Conservation (phyloP, 2,113 vertebrate genomes). For the Reinhardtius hippoglossoides region DNA sequence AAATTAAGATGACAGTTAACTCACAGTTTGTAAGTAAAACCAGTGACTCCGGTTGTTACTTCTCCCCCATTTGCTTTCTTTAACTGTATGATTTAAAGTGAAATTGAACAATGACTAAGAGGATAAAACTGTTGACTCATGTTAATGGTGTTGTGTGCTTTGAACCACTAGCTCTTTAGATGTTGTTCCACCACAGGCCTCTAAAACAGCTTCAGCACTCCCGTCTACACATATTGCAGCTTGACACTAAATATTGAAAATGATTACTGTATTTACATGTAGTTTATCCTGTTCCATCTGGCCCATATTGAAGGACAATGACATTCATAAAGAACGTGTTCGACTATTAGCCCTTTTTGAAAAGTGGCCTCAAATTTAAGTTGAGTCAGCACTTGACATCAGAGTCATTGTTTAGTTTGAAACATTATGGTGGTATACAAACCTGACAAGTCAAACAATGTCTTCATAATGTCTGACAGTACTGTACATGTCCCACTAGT, state of each 20-base stretch:
- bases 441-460: neutral
- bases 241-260: neutral
- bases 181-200: neutral
- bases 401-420: neutral
- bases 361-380: neutral
- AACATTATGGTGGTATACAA: neutral
- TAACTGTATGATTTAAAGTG: neutral
- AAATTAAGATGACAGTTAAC: no score
- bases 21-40: no score
- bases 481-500: no score
- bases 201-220: neutral
- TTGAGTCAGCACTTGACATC: neutral
- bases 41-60: neutral
- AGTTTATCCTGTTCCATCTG: neutral
- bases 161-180: neutral
- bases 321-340: neutral
- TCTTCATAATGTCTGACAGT: no score
- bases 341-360: neutral
- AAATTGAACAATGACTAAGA: neutral
- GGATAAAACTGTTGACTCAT: neutral
- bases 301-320: neutral
- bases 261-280: neutral
- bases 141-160: neutral
- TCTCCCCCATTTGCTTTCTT: neutral
- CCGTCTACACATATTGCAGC: neutral